These are phyloP conservation scores for Chloroceryle amazona DNA, from an alignment of 2,797 vertebrate genomes.

Conservation along the genomic window DNA sequence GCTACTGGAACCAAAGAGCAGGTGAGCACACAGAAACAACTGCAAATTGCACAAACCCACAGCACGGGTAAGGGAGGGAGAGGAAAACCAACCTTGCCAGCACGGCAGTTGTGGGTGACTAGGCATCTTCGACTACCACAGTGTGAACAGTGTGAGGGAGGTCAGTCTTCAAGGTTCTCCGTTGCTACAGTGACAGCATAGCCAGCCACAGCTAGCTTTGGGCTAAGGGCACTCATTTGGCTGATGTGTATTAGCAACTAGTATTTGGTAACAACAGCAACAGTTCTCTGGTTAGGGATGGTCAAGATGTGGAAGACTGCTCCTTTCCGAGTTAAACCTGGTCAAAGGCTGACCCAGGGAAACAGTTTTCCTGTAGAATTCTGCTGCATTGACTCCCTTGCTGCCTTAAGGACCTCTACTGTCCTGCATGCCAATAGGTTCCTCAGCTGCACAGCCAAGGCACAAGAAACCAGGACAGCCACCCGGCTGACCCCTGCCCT, in stretches of 20 bases:
- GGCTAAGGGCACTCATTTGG: conserved; percentile 65
- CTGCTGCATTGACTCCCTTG: background rate
- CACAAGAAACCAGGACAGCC: background rate
- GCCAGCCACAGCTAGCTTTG: conserved; percentile 27
- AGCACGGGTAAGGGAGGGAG: background rate
- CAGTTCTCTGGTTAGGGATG: conserved; percentile 25
- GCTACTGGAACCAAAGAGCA: conserved; percentile 14
- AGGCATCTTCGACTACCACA: conserved; percentile 2
- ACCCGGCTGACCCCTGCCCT: background rate
- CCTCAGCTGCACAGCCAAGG: background rate
- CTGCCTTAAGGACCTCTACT: background rate
- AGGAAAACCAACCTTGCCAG: conserved; percentile 11
- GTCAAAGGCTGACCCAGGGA: background rate
- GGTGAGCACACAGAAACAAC: background rate
- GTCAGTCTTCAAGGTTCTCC: conserved; percentile 38
- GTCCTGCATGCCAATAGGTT: background rate
- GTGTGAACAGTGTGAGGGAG: conserved; percentile 49
- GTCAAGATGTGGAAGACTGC: background rate
- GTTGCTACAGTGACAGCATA: conserved; percentile 52
- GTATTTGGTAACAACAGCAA: conserved; percentile 51
- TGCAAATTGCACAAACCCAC: conserved; percentile 7
- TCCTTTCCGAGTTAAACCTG: background rate
- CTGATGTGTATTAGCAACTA: conserved; percentile 38
- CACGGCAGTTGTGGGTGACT: background rate
- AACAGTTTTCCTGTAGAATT: background rate